Evolutionary conservation across 2,888 invertebrate genomes (phyloP).

Genomic region (Incurvaria masculella): DNA sequence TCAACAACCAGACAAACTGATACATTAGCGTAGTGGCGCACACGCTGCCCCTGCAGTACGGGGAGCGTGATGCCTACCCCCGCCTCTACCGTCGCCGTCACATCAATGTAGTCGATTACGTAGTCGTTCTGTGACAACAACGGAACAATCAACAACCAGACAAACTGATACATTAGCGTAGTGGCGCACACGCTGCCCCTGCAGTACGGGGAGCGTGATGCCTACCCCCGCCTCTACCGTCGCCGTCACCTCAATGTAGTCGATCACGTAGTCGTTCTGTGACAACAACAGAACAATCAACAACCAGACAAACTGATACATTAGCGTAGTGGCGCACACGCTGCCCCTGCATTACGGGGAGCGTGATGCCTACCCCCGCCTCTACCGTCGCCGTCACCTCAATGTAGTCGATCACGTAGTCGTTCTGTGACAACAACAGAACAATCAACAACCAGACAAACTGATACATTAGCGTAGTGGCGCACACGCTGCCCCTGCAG

Average conservation of each 20-base stretch:
- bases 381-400: slow-evolving; percentile 35
- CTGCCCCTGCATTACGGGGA: slow-evolving; percentile 30
- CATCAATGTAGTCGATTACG: slow-evolving; percentile 39
- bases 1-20: too few relatives aligned
- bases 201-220: slow-evolving; percentile 31
- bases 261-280: slow-evolving; percentile 39
- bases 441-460: too few relatives aligned
- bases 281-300: too few relatives aligned
- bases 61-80: slow-evolving; percentile 33
- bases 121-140: slow-evolving; percentile 39
- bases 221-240: slow-evolving; percentile 29
- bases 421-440: slow-evolving; percentile 26
- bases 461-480: too few relatives aligned
- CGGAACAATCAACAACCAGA: too few relatives aligned
- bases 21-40: too few relatives aligned
- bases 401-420: slow-evolving; percentile 38
- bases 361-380: slow-evolving; percentile 28
- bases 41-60: slow-evolving; percentile 28
- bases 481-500: slow-evolving; percentile 30
- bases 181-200: too few relatives aligned
- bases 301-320: slow-evolving; percentile 41
- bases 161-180: too few relatives aligned
- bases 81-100: slow-evolving; percentile 29
- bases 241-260: slow-evolving; percentile 36
- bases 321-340: slow-evolving; percentile 33